Evolutionary conservation across 2,888 invertebrate genomes (phyloP).

Genomic region (Eulithis prunata): DNA sequence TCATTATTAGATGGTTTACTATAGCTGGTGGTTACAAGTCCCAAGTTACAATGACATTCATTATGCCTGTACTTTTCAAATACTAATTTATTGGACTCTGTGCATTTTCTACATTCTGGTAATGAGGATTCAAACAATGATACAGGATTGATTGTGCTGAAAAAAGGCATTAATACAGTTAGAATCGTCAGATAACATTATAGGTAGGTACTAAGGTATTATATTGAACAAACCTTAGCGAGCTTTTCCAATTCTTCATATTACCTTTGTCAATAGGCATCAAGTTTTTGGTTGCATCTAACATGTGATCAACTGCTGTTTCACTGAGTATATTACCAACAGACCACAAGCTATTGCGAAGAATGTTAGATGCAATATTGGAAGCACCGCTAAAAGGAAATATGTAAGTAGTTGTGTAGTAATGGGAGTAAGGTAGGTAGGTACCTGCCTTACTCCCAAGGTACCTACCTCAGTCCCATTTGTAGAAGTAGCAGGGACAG

Average conservation of each 20-base stretch:
- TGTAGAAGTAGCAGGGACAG: no score
- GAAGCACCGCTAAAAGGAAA: conserved; percentile 55
- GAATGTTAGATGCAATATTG: conserved; percentile 57
- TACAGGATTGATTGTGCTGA: conserved; percentile 62
- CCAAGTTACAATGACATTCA: conserved; percentile 60
- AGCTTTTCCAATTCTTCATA: conserved; percentile 60
- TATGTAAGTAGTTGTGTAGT: neutral
- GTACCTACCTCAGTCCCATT: neutral
- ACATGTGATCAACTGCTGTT: conserved; percentile 48
- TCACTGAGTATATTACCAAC: conserved; percentile 50
- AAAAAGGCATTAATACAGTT: conserved; percentile 37
- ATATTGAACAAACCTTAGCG: conserved; percentile 52
- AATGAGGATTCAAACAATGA: conserved; percentile 55
- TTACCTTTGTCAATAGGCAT: conserved; percentile 51
- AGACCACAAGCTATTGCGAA: conserved; percentile 59
- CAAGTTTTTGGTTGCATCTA: conserved; percentile 49
- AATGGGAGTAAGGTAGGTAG: neutral
- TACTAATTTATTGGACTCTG: conserved; percentile 29
- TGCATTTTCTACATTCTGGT: conserved; percentile 56
- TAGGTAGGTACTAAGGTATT: no score
- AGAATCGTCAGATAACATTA: no score
- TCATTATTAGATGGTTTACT: conserved; percentile 34
- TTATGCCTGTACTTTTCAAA: conserved; percentile 50
- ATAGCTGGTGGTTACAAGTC: conserved; percentile 35
- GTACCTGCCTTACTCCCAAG: neutral